A percentile compares a stretch with the other conserved stretches of the same genome.
Conservation (phyloP, 2,797 vertebrate species). For the Clarias pachynema region DNA sequence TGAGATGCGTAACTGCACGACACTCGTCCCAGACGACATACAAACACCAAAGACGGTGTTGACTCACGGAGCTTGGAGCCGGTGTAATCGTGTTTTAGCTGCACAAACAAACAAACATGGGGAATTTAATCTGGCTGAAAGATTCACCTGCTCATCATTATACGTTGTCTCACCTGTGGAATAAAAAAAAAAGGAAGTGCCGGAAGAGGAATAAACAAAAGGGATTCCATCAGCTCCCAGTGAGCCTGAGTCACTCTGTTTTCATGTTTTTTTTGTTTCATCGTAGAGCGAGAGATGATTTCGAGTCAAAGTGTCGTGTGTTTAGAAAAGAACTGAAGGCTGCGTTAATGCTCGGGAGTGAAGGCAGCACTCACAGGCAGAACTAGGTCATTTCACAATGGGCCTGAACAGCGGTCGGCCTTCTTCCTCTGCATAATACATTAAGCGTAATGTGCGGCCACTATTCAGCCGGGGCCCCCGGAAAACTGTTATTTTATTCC, state of each 20-base stretch:
- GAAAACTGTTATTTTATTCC: slow-evolving; percentile 94
- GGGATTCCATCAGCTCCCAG: slow-evolving; percentile 60
- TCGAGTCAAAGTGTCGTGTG: slow-evolving; percentile 78
- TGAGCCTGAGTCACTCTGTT: slow-evolving; percentile 63
- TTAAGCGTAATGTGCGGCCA: slow-evolving; percentile 93
- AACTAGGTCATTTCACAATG: slow-evolving; percentile 99
- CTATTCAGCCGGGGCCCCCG: slow-evolving; percentile 78
- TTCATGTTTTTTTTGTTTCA: slow-evolving; percentile 63
- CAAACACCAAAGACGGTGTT: neutral
- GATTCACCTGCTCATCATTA: slow-evolving; percentile 63
- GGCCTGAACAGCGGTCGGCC: slow-evolving; percentile 85
- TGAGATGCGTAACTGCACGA: neutral
- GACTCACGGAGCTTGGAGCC: neutral
- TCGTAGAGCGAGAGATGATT: slow-evolving; percentile 70
- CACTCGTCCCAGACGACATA: neutral
- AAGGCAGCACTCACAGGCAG: slow-evolving; percentile 78
- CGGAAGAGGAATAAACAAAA: neutral
- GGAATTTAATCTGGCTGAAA: slow-evolving; percentile 60
- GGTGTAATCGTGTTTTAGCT: neutral
- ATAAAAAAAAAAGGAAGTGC: neutral
- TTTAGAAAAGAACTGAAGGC: slow-evolving; percentile 74
- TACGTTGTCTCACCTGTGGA: slow-evolving; percentile 70
- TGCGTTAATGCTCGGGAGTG: slow-evolving; percentile 54
- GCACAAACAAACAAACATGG: slow-evolving; percentile 46
- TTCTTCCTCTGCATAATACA: slow-evolving; percentile 96